Evolutionary conservation across 1,140 invertebrate genomes (phyloP).

Genomic region (Micrasema longulum): DNA sequence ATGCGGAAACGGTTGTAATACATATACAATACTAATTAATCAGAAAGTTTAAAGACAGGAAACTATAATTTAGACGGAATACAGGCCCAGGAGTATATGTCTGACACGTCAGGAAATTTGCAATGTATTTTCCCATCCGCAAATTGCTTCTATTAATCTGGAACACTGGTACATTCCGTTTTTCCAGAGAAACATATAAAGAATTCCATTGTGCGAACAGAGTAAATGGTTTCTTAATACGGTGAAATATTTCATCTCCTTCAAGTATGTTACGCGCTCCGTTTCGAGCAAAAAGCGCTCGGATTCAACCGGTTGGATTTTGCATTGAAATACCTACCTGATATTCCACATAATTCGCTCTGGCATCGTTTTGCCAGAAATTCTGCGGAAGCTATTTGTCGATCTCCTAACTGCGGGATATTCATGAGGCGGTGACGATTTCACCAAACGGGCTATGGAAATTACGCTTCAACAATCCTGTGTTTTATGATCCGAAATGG

Average conservation of each 20-base stretch:
- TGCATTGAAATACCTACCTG: slow-evolving; percentile 28
- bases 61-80: slow-evolving; percentile 21
- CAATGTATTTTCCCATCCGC: slow-evolving; percentile 31
- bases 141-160: slow-evolving; percentile 36
- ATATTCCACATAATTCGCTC: slow-evolving; percentile 5
- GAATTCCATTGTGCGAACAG: slow-evolving; percentile 33
- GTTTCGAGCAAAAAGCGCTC: slow-evolving; percentile 10
- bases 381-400: slow-evolving; percentile 33
- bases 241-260: slow-evolving; percentile 29
- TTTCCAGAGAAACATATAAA: slow-evolving; percentile 22
- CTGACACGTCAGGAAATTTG: slow-evolving; percentile 19
- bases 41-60: slow-evolving; percentile 20
- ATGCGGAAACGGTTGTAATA: not conserved
- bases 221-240: slow-evolving; percentile 37
- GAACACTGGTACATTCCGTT: slow-evolving; percentile 13
- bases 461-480: slow-evolving; percentile 23
- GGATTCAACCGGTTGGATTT: slow-evolving; percentile 1
- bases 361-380: slow-evolving; percentile 11
- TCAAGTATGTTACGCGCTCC: slow-evolving; percentile 2
- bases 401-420: slow-evolving; percentile 31
- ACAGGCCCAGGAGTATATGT: not conserved
- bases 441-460: slow-evolving; percentile 11
- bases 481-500: slow-evolving; percentile 20
- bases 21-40: slow-evolving; percentile 9
- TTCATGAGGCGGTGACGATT: slow-evolving; percentile 32